Evolutionary conservation across 2,113 vertebrate genomes (phyloP).

Genomic region (Fregetta grallaria): DNA sequence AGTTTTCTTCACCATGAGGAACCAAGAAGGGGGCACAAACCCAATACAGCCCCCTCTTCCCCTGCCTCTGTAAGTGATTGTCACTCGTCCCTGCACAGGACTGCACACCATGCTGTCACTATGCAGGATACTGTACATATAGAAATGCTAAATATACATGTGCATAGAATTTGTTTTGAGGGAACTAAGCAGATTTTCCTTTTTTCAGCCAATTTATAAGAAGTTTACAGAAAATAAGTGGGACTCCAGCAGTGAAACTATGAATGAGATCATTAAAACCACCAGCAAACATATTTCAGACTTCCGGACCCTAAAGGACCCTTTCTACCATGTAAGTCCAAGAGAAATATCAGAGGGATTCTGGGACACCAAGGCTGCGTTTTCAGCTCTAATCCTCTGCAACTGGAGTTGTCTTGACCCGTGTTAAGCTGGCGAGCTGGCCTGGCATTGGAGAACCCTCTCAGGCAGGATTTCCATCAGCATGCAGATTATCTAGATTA

Average conservation of each 20-base stretch:
- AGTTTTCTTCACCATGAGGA: background rate
- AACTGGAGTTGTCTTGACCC: background rate
- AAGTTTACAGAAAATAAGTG: constrained; percentile 79
- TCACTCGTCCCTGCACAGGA: background rate
- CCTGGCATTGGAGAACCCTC: background rate
- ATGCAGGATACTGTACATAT: background rate
- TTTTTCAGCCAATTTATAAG: constrained; percentile 73
- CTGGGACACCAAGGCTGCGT: background rate
- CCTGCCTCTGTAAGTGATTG: background rate
- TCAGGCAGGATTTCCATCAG: background rate
- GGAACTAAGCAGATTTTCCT: background rate
- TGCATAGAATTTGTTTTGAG: background rate
- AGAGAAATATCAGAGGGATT: background rate
- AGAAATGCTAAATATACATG: background rate
- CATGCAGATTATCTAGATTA: background rate
- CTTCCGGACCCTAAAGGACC: constrained; percentile 69
- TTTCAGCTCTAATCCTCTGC: background rate
- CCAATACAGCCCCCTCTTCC: background rate
- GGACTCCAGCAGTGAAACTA: constrained; percentile 64
- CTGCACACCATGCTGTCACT: accelerated
- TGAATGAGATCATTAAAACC: constrained; percentile 70
- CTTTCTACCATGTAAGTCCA: constrained; percentile 74
- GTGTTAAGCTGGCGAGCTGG: background rate
- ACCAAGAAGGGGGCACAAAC: background rate
- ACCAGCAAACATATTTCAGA: constrained; percentile 57